A percentile compares a stretch with the other conserved stretches of the same genome.
Evolutionary conservation across 2,888 invertebrate genomes (phyloP).

Genomic region (Neocrepidodera transversa): DNA sequence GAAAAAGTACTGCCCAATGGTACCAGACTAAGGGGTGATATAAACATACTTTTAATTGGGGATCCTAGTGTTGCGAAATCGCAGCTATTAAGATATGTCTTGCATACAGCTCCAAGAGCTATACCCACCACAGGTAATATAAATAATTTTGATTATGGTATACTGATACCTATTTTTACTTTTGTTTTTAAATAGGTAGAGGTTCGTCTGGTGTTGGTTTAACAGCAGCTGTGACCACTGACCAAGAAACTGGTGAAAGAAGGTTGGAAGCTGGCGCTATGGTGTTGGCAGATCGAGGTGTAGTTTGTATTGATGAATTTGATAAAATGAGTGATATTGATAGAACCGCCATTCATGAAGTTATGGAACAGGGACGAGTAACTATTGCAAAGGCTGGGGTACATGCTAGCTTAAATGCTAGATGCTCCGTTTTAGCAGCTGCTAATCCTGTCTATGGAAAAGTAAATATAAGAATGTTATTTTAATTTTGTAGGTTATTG

Average conservation of each 20-base stretch:
- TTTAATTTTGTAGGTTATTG: constrained; percentile 7
- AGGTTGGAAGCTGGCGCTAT: constrained; percentile 97
- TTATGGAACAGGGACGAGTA: constrained; percentile 98
- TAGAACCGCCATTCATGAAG: constrained; percentile 98
- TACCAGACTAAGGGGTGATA: constrained; percentile 84
- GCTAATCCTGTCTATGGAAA: constrained; percentile 98
- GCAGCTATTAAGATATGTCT: constrained; percentile 90
- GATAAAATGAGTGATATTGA: constrained; percentile 99
- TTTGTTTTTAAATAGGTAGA: constrained; percentile 63
- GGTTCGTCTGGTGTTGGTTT: constrained; percentile 98
- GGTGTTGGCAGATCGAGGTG: constrained; percentile 97
- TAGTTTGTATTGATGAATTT: constrained; percentile 90
- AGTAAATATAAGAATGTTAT: constrained; percentile 62
- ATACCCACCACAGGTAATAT: constrained; percentile 90
- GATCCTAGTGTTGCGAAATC: constrained; percentile 99
- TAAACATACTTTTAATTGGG: constrained; percentile 76
- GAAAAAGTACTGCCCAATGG: constrained; percentile 94
- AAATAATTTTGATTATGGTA: too few species aligned
- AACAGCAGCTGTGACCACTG: constrained; percentile 97
- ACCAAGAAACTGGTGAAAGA: constrained; percentile 81
- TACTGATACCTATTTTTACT: not conserved
- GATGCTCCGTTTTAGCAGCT: constrained; percentile 98
- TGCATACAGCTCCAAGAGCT: constrained; percentile 93
- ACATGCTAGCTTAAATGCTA: constrained; percentile 95
- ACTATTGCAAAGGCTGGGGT: constrained; percentile 99